A percentile compares a stretch with the other conserved stretches of the same genome.
Conservation (phyloP, 2,888 invertebrate genomes). For the Troides aeacus region DNA sequence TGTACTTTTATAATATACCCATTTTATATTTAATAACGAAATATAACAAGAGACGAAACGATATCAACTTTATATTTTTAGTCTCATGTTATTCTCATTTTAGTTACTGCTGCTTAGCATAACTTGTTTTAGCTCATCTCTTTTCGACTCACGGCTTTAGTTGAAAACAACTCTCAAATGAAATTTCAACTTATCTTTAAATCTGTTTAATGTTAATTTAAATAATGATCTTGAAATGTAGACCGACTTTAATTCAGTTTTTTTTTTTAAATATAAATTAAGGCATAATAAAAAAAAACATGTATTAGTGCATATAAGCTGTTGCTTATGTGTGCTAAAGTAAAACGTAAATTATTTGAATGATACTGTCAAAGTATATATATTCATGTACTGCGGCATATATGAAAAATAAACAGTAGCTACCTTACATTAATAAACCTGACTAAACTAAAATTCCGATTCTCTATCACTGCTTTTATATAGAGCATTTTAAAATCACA, state of each 20-base stretch:
- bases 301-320: too few relatives aligned
- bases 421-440: background rate
- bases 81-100: background rate
- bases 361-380: too few relatives aligned
- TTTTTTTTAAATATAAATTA: background rate
- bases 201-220: conserved; percentile 12
- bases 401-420: too few relatives aligned
- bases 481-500: background rate
- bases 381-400: too few relatives aligned
- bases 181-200: conserved; percentile 22
- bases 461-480: background rate
- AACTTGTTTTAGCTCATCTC: conserved; percentile 29
- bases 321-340: too few relatives aligned
- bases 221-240: conserved; percentile 17
- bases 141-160: background rate
- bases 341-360: too few relatives aligned
- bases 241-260: conserved; percentile 2
- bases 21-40: background rate
- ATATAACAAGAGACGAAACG: background rate
- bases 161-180: conserved; percentile 10
- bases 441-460: background rate
- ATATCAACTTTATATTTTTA: background rate
- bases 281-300: too few relatives aligned
- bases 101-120: conserved; percentile 21
- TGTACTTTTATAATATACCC: background rate